Evolutionary conservation across 2,797 vertebrate genomes (phyloP).

Genomic region (Pangasius macronema): DNA sequence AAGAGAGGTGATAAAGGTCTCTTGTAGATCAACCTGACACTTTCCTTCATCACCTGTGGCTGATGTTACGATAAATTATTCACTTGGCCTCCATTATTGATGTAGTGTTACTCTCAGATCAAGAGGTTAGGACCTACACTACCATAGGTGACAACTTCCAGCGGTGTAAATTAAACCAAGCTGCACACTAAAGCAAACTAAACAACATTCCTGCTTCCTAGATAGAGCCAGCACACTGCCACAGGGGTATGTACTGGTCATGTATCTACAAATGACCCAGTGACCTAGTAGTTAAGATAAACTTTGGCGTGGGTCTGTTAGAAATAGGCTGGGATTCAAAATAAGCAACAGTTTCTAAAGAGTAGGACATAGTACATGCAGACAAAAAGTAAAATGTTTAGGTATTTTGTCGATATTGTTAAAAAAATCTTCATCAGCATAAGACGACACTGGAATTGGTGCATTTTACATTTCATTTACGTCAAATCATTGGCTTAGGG

Average conservation of each 20-base stretch:
- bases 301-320: constrained; percentile 13
- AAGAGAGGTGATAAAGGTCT: constrained; percentile 32
- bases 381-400: background rate
- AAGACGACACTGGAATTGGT: background rate
- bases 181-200: constrained; percentile 1
- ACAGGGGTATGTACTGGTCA: constrained; percentile 10
- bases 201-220: background rate
- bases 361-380: constrained; percentile 1
- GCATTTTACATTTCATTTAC: background rate
- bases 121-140: constrained; percentile 39
- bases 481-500: background rate
- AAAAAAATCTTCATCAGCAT: background rate
- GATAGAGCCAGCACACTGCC: background rate
- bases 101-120: constrained; percentile 41
- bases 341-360: constrained; percentile 1
- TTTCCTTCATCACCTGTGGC: constrained; percentile 44
- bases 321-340: constrained; percentile 3
- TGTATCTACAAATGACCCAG: constrained; percentile 33
- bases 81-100: constrained; percentile 49
- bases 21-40: constrained; percentile 31
- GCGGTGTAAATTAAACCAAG: constrained; percentile 33
- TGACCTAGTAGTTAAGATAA: background rate
- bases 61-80: constrained; percentile 50
- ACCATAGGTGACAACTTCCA: constrained; percentile 31
- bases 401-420: background rate